Percentiles rank a stretch among this genome's conserved stretches.
Evolutionary conservation across 2,888 invertebrate species (phyloP).

Genomic region (Hypomecis atomaria): DNA sequence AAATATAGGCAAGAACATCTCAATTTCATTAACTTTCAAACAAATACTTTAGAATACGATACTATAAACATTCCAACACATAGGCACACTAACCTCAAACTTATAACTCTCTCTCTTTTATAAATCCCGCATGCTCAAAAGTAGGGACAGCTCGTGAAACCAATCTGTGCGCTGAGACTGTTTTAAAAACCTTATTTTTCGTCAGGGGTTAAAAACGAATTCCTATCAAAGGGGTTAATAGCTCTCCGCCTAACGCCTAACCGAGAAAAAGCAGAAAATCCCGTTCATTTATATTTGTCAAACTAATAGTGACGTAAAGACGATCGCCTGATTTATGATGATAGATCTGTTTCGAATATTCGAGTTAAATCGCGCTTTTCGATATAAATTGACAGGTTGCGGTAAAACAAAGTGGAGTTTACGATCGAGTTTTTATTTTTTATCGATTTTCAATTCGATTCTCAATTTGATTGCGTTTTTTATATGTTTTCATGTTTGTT

Average conservation of each 20-base stretch:
- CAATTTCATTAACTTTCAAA: no score
- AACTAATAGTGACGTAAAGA: constrained; percentile 40
- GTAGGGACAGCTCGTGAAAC: no score
- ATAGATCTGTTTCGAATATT: constrained; percentile 36
- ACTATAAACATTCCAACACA: no score
- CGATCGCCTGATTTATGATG: constrained; percentile 40
- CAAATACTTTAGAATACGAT: no score
- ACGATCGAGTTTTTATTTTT: constrained; percentile 5
- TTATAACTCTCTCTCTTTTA: no score
- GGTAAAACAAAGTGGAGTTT: constrained; percentile 19
- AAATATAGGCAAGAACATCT: no score
- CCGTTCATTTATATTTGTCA: constrained; percentile 43
- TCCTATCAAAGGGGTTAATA: not conserved
- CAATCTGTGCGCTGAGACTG: no score
- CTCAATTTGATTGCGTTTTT: no score
- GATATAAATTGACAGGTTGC: constrained; percentile 14
- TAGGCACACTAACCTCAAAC: no score
- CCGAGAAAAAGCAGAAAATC: constrained; percentile 25
- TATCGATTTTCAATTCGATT: not conserved
- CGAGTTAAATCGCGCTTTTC: constrained; percentile 13
- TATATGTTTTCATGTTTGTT: no score
- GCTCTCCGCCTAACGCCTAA: constrained; percentile 14
- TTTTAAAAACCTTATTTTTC: no score
- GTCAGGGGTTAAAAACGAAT: not conserved
- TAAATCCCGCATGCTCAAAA: no score